These are phyloP conservation scores for Eristalis pertinax DNA, from an alignment of 2,888 invertebrate genomes.

Conservation along the genomic window DNA sequence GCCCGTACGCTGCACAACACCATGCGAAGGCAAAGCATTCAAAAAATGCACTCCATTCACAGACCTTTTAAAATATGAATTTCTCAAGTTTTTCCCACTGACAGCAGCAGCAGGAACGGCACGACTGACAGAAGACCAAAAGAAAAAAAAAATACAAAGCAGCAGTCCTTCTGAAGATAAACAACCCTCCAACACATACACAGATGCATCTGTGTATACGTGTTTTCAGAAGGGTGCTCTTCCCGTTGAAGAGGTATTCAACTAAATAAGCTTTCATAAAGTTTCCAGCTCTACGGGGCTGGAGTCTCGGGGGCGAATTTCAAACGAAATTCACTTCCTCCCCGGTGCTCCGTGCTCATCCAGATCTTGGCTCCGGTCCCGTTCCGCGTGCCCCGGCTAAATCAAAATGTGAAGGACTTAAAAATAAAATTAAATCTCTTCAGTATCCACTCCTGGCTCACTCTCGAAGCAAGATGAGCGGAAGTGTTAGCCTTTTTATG, in stretches of 20 bases:
- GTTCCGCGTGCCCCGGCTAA: background rate
- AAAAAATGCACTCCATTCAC: background rate
- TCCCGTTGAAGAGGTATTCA: constrained; percentile 25
- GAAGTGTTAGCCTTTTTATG: constrained; percentile 40
- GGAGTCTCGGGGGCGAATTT: background rate
- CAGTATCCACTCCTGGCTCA: background rate
- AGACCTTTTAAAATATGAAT: background rate
- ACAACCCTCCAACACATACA: background rate
- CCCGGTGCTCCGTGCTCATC: background rate
- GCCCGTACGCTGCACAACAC: background rate
- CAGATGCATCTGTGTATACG: background rate
- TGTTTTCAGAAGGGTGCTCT: background rate
- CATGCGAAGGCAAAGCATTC: background rate
- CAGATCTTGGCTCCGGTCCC: background rate
- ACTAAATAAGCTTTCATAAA: constrained; percentile 52
- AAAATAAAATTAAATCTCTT: constrained; percentile 53
- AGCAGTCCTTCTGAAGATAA: background rate
- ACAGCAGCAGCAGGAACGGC: background rate
- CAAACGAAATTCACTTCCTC: constrained; percentile 15
- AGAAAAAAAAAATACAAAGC: background rate
- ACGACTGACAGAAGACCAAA: background rate
- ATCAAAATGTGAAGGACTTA: constrained; percentile 24
- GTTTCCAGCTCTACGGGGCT: constrained; percentile 13
- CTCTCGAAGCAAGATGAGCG: constrained; percentile 28
- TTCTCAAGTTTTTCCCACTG: background rate